phyloP scores from a whole-genome alignment of 2,797 vertebrate species.

The Poliocrania exsul region DNA sequence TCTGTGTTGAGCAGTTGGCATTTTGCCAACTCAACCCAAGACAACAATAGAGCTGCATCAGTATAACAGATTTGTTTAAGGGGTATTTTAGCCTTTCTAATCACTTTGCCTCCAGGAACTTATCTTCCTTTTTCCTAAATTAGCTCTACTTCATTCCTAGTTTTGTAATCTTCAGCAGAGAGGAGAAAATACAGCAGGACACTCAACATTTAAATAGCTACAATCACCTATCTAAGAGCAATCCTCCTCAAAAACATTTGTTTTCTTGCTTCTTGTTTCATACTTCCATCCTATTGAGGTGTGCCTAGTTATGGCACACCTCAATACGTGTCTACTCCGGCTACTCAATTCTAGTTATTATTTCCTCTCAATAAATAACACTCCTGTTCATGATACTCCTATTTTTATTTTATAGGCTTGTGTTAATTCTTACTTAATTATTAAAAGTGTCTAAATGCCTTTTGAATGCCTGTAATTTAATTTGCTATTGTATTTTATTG shows the following conservation, averaged over 20 bases:
- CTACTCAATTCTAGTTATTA: neutral
- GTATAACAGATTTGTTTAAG: neutral
- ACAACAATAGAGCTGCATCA: neutral
- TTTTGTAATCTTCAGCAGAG: neutral
- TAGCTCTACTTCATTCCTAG: neutral
- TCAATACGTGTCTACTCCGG: rapidly evolving
- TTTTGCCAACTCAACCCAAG: too few species aligned
- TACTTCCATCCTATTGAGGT: neutral
- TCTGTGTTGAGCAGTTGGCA: too few species aligned
- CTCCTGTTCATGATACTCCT: neutral
- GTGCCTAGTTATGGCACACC: neutral
- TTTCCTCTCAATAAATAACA: neutral
- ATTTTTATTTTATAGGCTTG: neutral
- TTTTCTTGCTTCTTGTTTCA: neutral
- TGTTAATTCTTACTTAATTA: neutral
- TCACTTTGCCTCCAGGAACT: neutral
- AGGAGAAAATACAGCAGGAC: neutral
- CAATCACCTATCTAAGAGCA: neutral
- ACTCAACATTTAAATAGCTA: neutral
- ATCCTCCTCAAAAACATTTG: neutral
- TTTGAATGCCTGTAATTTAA: neutral
- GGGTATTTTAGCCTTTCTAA: neutral
- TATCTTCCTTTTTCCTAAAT: neutral
- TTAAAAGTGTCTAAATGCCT: neutral
- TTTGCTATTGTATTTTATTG: neutral